Base-by-base conservation (phyloP, 1,140 invertebrate genomes). In the Bicyclus anynana region DNA sequence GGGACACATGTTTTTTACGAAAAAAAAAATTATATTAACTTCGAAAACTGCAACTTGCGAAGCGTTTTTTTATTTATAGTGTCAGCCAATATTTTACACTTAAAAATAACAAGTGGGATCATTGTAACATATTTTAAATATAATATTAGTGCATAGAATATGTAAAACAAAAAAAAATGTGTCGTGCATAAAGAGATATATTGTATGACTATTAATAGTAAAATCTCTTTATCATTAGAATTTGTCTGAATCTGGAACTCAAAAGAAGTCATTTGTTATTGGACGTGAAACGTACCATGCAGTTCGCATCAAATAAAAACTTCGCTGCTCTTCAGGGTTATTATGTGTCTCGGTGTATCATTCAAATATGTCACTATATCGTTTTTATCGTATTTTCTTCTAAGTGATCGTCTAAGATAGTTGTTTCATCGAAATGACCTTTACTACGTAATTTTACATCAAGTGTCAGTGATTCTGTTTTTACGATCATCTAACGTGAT, bases 61-160 rank as follows among this genome's bases (percentile, higher is more conserved):
- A 47, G 14, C 40, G 37, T 53, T 29, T 46, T 58, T 38, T 53
- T 53, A 21, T 27, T 51, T 50, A 62, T 54, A 64, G 47, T 55
- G 52, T 74, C 62, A 70, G 56, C 55, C 72, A 71, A 69, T 64
- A 67, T 72, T 77, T 74, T 67, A 80, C 73, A 80, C 70, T 74
- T 68, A 77, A 74, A 73, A 80, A 78, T 72, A 87, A 87, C 82
- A 84, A 80, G 67, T 80, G 84, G 84, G 84, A 87, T 78, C 84
- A 87, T 77, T 85, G 78, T 83, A 85, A 87, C 84, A 85, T 87
- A 87, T 87, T 83, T 81, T 83, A 82, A 84, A 84, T 69, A 66
- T 81, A 84, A 84, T 77, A 69, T 84, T 87, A 87, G 78, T 63
- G 70, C 72, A 77, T 85, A 85, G 82, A n/a, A n/a, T n/a, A 74